Percentiles rank a stretch among this genome's conserved stretches.
phyloP scores from a whole-genome alignment of 2,113 vertebrate genomes.

The Melospiza melodia region DNA sequence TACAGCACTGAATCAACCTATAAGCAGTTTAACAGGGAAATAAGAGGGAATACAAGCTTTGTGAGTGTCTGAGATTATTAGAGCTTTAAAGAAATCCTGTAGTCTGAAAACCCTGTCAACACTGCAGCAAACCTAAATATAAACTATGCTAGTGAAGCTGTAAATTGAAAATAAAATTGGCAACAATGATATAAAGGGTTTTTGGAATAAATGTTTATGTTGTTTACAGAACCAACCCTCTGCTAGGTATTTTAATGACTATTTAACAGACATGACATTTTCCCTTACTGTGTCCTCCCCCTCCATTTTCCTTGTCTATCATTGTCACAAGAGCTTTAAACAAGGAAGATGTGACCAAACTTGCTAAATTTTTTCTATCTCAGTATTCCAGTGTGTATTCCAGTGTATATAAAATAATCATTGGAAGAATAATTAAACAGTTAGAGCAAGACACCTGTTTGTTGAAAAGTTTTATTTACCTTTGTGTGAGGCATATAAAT shows the following conservation, averaged over 20 bases:
- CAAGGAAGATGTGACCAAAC: neutral
- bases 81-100: neutral
- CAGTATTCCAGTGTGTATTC: neutral
- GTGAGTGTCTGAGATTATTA: neutral
- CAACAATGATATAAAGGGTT: neutral
- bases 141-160: neutral
- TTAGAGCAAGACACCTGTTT: neutral
- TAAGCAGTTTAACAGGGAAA: neutral
- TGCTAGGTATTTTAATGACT: neutral
- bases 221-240: neutral
- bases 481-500: neutral
- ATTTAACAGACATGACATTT: neutral
- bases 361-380: neutral
- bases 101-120: neutral
- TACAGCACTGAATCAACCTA: neutral
- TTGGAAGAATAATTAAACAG: neutral
- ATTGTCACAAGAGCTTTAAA: neutral
- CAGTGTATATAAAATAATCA: neutral
- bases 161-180: neutral
- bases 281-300: neutral
- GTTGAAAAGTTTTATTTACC: constrained; percentile 22
- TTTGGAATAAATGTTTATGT: neutral
- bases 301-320: neutral
- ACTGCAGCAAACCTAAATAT: neutral
- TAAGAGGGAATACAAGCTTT: neutral